Evolutionary conservation across 2,113 vertebrate species (phyloP).

Genomic region (Thomomys bottae): DNA sequence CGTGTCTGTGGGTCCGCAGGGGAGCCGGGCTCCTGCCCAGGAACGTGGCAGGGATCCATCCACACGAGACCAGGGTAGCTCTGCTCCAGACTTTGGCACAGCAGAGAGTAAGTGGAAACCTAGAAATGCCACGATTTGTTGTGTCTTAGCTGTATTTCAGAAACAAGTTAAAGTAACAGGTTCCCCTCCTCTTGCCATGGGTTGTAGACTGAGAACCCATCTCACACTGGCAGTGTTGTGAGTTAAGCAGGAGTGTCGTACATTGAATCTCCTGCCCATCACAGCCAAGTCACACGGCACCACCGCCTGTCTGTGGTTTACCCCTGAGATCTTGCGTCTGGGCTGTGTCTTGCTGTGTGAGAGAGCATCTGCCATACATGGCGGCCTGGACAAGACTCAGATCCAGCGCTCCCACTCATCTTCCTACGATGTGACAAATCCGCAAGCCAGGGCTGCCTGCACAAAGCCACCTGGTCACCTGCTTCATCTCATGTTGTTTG

Average conservation of each 20-base stretch:
- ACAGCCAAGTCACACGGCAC: rapidly evolving
- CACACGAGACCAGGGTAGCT: too few species aligned
- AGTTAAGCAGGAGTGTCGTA: neutral
- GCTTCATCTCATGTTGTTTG: neutral
- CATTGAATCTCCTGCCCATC: neutral
- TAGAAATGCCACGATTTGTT: neutral
- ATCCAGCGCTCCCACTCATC: neutral
- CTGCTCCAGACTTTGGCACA: neutral
- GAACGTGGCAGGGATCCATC: neutral
- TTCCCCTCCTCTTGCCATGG: neutral
- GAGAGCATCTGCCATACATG: neutral
- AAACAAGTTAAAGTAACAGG: neutral
- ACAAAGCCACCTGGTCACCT: neutral
- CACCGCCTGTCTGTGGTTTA: too few species aligned
- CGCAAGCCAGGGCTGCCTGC: neutral
- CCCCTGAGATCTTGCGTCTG: too few species aligned
- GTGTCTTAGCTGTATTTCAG: neutral
- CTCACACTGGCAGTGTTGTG: neutral
- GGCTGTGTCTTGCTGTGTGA: neutral
- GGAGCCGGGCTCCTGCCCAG: too few species aligned
- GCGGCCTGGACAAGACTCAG: neutral
- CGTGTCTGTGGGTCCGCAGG: neutral
- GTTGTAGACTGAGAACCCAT: neutral
- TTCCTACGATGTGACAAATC: neutral
- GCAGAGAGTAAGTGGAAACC: neutral